Conservation (phyloP, 1,140 invertebrate species). For the Grapholita molesta region DNA sequence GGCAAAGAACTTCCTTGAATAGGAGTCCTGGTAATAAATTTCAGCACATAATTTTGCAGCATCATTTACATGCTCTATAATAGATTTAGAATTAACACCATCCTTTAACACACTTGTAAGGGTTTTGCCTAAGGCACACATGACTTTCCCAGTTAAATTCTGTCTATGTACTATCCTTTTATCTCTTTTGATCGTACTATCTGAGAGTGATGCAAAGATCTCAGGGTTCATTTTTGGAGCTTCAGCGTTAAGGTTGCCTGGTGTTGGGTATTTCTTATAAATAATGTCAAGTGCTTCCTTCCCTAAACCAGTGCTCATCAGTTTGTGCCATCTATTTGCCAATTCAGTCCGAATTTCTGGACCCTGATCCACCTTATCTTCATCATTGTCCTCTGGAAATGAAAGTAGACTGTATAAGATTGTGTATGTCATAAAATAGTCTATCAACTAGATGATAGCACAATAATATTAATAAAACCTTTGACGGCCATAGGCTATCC, state of each 20-base stretch:
- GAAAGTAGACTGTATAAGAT: background rate
- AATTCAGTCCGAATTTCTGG: background rate
- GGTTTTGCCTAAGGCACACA: background rate
- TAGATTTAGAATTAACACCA: background rate
- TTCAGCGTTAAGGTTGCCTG: background rate
- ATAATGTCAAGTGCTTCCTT: no score
- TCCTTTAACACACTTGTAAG: background rate
- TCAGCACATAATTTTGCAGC: no score
- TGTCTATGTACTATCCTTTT: slow-evolving; percentile 3
- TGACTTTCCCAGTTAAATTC: background rate
- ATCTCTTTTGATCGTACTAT: slow-evolving; percentile 1
- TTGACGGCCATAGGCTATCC: background rate
- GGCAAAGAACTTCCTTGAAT: background rate
- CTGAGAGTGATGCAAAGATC: slow-evolving; percentile 2
- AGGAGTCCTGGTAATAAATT: background rate
- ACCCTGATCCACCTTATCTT: background rate
- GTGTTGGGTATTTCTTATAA: slow-evolving; percentile 2
- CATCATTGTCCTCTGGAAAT: background rate
- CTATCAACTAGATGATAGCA: background rate
- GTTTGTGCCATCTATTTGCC: no score
- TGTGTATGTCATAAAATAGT: background rate
- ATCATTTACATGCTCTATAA: no score
- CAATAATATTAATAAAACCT: background rate
- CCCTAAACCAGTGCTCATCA: no score
- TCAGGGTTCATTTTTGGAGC: background rate